Base-by-base conservation (phyloP, 2,113 vertebrate genomes). In the Halcyon malimbica region DNA sequence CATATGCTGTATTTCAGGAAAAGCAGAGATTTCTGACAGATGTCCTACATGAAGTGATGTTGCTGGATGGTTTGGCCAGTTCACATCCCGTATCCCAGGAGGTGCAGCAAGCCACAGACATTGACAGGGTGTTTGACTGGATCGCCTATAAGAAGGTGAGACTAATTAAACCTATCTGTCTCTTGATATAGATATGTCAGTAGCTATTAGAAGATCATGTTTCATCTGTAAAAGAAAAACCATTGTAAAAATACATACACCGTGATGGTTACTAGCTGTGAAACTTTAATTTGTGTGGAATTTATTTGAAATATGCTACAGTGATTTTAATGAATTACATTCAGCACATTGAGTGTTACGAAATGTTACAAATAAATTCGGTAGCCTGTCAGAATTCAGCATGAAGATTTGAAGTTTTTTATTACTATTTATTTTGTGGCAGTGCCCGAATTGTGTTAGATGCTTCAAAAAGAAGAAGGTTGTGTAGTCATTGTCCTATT, bases 1-100 rank as follows among this genome's bases (percentile, higher is more conserved):
- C 29, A 7, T 96, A 29, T 95, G 33, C 85, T 98, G 51, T 96
- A 65, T 98, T 98, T 86, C 97, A 99, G 99, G 99, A 99, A 98
- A 99, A 99, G 63, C 99, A 99, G 75, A 98, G 99, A 25, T 99
- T 99, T 97, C 98, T 99, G 97, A 99, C 99, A 4, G 99, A 99
- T 82, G 99, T 99, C 83, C 98, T 99, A 13, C 99, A 99, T 50
- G 99, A 99, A 97, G 99, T 99, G 95, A 99, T 99, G 99, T 96
- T 99, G 59, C 96, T 99, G 93, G 99, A 99, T 6, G 99, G 99
- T 23, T 97, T 99, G 89, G 97, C 98, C 88, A 99, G 98, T 96
- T 99, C 99, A 73, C 99, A 99, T 93, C 99, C 99, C 4, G 99
- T 99, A 59, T 99, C 99, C 39, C 99, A 99, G 97, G 98, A 99